Percentiles rank a stretch among this genome's conserved stretches.
Evolutionary conservation across 2,888 invertebrate genomes (phyloP).

Genomic region (Apoda limacodes): DNA sequence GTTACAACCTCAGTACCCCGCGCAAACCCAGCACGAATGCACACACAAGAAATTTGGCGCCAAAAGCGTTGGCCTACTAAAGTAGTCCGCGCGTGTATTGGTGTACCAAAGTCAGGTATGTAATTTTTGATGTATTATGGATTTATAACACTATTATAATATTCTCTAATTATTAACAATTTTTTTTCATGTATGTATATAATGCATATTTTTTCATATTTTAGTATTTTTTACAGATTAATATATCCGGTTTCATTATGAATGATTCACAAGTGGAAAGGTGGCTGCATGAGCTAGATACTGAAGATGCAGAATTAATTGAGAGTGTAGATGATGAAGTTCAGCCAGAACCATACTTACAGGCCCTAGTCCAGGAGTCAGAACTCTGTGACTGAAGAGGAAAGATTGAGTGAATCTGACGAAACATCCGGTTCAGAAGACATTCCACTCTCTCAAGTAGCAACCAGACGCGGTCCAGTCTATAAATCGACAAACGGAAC

Average conservation of each 20-base stretch:
- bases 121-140: conserved; percentile 3
- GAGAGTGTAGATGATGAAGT: conserved; percentile 3
- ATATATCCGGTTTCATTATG: too few relatives aligned
- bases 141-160: conserved; percentile 1
- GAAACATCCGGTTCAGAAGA: too few relatives aligned
- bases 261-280: background rate
- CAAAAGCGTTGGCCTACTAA: conserved; percentile 4
- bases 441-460: too few relatives aligned
- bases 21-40: background rate
- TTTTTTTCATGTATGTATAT: too few relatives aligned
- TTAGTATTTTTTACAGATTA: too few relatives aligned
- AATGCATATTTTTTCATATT: too few relatives aligned
- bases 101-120: conserved; percentile 5
- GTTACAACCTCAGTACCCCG: conserved; percentile 3
- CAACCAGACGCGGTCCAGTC: too few relatives aligned
- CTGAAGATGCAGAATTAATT: conserved; percentile 21
- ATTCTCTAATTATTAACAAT: too few relatives aligned
- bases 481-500: too few relatives aligned
- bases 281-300: conserved; percentile 45
- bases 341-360: conserved; percentile 2
- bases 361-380: conserved; percentile 2
- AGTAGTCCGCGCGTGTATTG: conserved; percentile 5
- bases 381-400: too few relatives aligned
- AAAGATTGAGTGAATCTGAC: too few relatives aligned
- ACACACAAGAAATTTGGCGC: background rate